Evolutionary conservation across 23 tunicate genomes (phyloP), one percentile per base, ranked within the genome.

Genomic region (Clavelina lepadiformis): DNA sequence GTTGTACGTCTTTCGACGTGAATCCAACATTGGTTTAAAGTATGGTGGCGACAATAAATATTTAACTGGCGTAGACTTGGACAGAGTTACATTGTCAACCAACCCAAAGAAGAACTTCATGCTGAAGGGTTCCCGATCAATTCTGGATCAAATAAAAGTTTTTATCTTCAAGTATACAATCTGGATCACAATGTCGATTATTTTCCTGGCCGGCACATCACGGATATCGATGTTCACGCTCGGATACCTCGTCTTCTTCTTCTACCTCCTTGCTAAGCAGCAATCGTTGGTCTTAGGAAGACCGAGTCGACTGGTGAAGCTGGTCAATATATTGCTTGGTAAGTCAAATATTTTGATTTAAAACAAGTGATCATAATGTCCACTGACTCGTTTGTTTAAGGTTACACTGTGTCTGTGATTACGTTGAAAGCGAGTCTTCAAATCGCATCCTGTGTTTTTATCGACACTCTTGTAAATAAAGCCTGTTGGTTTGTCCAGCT

Each of bases 151-250:
- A 46, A 19, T 69, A 23, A 93, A 93, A 69, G 56, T 33, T 1
- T 92, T 70, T 32, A 57, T 85, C 27, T 93, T 84, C 69, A 58
- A 56, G 35, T 83, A 83, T 62, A 68, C 69, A 46, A 76, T 72
- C 61, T 93, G 98, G 98, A 58, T 93, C 8, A 85, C 98, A 0
- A 71, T 79, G 70, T 76, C 93, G 13, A 58, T 85, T 27, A 60
- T 93, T 18, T 85, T 85, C 59, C 30, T 93, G 27, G 88, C 98
- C 44, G 98, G 98, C 27, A 79, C 98, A 3, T 35, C 86, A 5
- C 76, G 87, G 19, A 85, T 85, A 22, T 83, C 93, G 13, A 50
- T 93, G 57, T 93, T 79, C 83, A 87, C 95, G 30, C 79, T 93
- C 46, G 98, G 98, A 44, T 93, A 93, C 51, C 78, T 93, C 5